These are phyloP conservation scores for Allolobophora icterica DNA, from an alignment of 2,888 invertebrate species.

Conservation along the genomic window DNA sequence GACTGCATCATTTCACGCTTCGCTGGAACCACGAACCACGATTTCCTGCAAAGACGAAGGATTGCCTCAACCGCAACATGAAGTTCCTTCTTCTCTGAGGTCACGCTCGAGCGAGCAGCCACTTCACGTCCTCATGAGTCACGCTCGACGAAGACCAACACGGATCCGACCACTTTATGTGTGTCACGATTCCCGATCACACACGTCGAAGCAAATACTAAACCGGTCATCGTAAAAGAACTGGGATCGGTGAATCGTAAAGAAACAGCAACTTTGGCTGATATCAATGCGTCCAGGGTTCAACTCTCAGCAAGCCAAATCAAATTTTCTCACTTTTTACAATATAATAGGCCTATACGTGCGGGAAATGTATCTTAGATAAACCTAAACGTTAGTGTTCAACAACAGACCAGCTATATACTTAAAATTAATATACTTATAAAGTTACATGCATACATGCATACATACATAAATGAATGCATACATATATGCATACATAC, in stretches of 20 bases:
- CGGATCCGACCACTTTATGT: not conserved
- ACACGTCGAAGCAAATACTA: not conserved
- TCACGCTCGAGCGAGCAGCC: not conserved
- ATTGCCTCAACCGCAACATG: not conserved
- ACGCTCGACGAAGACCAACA: not conserved
- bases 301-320: no score
- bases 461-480: no score
- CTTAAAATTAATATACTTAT: no score
- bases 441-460: no score
- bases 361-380: no score
- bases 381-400: no score
- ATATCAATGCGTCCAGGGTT: no score
- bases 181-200: not conserved
- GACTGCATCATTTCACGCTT: not conserved
- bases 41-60: not conserved
- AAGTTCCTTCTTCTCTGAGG: not conserved
- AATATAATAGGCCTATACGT: no score
- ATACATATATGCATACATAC: no score
- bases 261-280: no score
- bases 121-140: not conserved
- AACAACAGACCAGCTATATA: no score
- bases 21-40: not conserved
- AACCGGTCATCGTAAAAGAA: not conserved
- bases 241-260: not conserved
- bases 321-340: no score